Evolutionary conservation across 1,140 invertebrate species (phyloP).

Genomic region (Megalopta genalis): DNA sequence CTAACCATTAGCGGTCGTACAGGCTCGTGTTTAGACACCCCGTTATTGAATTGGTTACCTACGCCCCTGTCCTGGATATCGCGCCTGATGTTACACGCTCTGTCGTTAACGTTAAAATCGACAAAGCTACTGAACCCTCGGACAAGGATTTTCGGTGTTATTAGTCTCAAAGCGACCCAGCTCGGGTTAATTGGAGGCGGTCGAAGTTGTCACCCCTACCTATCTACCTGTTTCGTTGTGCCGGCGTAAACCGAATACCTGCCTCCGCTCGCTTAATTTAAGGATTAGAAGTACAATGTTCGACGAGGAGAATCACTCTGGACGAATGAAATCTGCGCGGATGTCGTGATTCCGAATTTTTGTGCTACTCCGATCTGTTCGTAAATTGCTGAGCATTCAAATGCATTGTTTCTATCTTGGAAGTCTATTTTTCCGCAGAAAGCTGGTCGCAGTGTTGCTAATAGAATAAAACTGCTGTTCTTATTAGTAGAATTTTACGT

Average conservation of each 20-base stretch:
- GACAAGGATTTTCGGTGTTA: constrained; percentile 32
- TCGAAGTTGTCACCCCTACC: neutral
- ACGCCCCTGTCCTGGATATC: constrained; percentile 60
- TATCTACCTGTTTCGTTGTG: neutral
- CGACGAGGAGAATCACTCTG: no score
- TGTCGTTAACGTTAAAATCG: constrained; percentile 54
- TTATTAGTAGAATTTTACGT: no score
- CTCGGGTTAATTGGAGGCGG: constrained; percentile 8
- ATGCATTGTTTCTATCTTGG: no score
- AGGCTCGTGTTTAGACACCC: constrained; percentile 60
- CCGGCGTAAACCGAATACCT: neutral
- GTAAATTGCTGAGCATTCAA: no score
- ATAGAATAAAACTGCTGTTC: no score
- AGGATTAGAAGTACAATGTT: no score
- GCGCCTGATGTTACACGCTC: constrained; percentile 59
- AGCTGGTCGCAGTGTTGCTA: no score
- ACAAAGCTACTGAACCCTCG: constrained; percentile 39
- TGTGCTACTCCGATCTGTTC: no score
- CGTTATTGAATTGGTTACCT: constrained; percentile 66
- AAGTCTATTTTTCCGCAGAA: no score
- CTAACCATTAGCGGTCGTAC: constrained; percentile 64
- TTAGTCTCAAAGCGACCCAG: neutral
- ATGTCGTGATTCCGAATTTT: no score
- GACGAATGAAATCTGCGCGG: no score
- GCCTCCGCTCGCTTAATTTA: neutral